phyloP scores from a whole-genome alignment of 2,113 vertebrate species.

The Origma solitaria region DNA sequence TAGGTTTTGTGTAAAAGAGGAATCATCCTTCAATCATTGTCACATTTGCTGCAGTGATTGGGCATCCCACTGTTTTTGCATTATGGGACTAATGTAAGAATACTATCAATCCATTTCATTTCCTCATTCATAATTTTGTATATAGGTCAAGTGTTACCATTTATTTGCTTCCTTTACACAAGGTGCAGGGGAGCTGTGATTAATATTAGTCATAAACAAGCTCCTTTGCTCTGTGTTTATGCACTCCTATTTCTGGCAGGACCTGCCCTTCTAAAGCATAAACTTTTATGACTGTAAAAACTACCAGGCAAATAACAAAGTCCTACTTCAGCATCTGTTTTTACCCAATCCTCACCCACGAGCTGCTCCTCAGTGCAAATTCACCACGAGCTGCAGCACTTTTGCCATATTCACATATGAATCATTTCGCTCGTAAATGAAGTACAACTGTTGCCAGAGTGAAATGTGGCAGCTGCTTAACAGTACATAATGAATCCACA shows the following conservation, averaged over 20 bases:
- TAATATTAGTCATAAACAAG: not conserved
- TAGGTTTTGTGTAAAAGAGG: not conserved
- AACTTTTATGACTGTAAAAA: not conserved
- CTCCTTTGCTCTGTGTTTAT: not conserved
- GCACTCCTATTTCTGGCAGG: not conserved
- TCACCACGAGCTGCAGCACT: not conserved
- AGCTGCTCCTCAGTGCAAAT: slow-evolving; percentile 1
- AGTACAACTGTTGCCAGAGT: not conserved
- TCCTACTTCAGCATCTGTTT: not conserved
- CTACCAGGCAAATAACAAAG: not conserved
- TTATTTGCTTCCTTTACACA: not conserved
- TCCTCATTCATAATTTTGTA: not conserved
- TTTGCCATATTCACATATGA: not conserved
- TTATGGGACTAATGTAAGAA: not conserved
- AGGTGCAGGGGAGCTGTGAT: not conserved
- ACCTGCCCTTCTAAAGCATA: not conserved
- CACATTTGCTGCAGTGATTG: not conserved
- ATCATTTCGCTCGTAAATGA: slow-evolving; percentile 37
- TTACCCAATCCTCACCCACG: not conserved
- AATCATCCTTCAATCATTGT: not conserved
- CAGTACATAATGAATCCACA: not conserved
- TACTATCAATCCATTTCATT: not conserved
- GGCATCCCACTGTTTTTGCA: not conserved
- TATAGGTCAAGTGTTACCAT: not conserved
- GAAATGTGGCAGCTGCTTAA: slow-evolving; percentile 38